These are phyloP conservation scores for Andricus quercusramuli DNA, from an alignment of 2,888 invertebrate genomes.

Conservation along the genomic window DNA sequence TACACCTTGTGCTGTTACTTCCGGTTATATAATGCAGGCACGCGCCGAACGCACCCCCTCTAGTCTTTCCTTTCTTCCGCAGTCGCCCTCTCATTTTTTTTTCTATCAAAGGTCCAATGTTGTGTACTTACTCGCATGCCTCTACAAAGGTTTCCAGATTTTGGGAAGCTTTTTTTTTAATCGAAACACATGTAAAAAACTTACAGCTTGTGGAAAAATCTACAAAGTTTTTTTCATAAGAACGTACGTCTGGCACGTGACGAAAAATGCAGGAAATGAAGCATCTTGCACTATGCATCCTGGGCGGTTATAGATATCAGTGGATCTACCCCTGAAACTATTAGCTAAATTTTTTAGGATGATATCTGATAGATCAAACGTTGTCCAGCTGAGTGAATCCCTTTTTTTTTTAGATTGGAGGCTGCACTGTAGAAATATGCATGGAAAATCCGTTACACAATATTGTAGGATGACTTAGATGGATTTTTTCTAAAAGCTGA, in stretches of 20 bases:
- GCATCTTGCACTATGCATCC: constrained; percentile 60
- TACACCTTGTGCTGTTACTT: constrained; percentile 35
- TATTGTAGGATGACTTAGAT: not conserved
- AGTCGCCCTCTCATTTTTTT: constrained; percentile 26
- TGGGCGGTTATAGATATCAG: not conserved
- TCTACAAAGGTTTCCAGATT: constrained; percentile 46
- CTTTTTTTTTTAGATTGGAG: not conserved
- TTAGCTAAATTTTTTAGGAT: constrained; percentile 21
- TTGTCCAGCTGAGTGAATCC: constrained; percentile 19
- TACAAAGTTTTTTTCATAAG: constrained; percentile 54
- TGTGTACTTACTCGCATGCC: constrained; percentile 15
- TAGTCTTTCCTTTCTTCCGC: constrained; percentile 44
- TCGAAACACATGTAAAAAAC: constrained; percentile 46
- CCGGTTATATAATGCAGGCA: constrained; percentile 31
- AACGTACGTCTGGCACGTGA: constrained; percentile 54
- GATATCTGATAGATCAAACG: constrained; percentile 16
- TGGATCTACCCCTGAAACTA: constrained; percentile 13
- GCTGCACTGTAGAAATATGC: not conserved
- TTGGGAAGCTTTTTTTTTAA: constrained; percentile 32
- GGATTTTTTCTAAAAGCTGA: not conserved
- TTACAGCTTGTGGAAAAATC: constrained; percentile 67
- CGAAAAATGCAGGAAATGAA: constrained; percentile 67
- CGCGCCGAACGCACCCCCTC: constrained; percentile 34
- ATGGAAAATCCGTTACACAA: not conserved
- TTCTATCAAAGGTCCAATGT: not conserved